Evolutionary conservation across 30 jellyfish, hydroid and myxozoan species (phyloP).

Genomic region (Euphysa ruthae): DNA sequence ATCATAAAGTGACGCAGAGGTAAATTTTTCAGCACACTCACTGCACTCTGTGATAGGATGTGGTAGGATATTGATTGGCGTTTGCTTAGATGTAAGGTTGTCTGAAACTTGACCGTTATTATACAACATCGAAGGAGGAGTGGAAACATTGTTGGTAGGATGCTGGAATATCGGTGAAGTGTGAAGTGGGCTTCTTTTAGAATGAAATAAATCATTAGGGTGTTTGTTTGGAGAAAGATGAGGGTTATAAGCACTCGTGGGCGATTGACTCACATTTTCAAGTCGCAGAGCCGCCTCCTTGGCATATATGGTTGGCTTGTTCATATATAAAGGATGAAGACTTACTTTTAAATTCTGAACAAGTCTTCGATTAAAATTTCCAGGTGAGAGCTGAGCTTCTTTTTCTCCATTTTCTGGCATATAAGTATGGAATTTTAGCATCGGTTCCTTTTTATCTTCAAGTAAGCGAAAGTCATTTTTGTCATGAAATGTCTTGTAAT

Average conservation of each 20-base stretch:
- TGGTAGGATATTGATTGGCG: background rate
- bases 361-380: background rate
- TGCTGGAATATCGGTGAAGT: background rate
- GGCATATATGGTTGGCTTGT: background rate
- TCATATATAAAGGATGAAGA: background rate
- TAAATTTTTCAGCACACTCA: constrained; percentile 23
- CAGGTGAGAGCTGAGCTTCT: constrained; percentile 1
- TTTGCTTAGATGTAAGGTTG: too few species aligned
- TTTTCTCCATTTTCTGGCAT: background rate
- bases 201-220: background rate
- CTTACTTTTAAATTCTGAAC: background rate
- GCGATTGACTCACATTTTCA: background rate
- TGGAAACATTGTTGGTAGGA: background rate
- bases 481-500: too few species aligned
- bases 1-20: constrained; percentile 30
- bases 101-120: background rate
- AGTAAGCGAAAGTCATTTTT: background rate
- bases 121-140: background rate
- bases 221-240: background rate
- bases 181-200: background rate
- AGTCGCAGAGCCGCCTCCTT: background rate
- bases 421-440: too few species aligned
- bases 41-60: constrained; percentile 9
- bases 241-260: background rate
- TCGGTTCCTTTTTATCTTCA: background rate